These are phyloP conservation scores for Lamellibrachia satsuma DNA, from an alignment of 2,888 invertebrate species.

Conservation along the genomic window DNA sequence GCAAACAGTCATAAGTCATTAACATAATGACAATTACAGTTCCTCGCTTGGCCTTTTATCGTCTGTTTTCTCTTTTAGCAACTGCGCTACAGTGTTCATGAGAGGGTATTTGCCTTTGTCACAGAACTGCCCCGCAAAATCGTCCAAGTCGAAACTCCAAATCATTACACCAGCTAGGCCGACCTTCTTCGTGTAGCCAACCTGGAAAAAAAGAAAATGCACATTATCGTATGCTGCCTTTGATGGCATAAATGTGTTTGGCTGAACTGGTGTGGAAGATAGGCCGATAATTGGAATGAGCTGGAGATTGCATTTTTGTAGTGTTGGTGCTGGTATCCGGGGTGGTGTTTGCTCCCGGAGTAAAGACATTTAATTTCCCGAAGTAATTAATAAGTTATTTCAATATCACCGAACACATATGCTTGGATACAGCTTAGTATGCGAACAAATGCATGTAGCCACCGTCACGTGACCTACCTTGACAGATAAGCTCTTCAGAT, in stretches of 20 bases:
- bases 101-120: slow-evolving; percentile 12
- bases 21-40: neutral
- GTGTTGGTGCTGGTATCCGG: neutral
- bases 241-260: neutral
- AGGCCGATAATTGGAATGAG: no score
- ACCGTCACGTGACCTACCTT: neutral
- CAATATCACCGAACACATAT: neutral
- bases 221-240: neutral
- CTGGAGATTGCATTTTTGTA: neutral
- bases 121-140: neutral
- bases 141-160: neutral
- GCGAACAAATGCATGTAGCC: neutral
- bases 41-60: neutral
- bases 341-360: no score
- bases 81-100: neutral
- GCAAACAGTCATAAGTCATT: neutral
- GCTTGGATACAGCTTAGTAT: neutral
- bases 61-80: neutral
- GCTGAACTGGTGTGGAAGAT: neutral
- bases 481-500: neutral
- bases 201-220: neutral
- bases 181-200: neutral
- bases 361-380: no score
- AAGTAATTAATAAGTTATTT: no score
- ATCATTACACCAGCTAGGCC: neutral